These are phyloP conservation scores for Tragelaphus strepsiceros DNA, from an alignment of 2,113 vertebrate genomes.

Conservation along the genomic window DNA sequence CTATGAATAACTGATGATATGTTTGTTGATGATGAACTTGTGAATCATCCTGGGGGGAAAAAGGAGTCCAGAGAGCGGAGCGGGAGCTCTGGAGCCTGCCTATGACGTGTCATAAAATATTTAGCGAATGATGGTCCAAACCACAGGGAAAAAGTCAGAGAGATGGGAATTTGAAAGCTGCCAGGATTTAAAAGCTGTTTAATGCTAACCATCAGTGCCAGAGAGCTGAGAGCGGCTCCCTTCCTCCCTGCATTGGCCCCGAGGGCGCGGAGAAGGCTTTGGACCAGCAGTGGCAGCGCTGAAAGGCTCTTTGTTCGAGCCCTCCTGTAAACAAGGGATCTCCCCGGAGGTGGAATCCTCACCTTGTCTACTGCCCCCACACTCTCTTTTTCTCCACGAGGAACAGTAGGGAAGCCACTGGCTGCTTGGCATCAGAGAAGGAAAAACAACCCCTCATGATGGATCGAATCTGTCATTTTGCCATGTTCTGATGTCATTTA, in stretches of 20 bases:
- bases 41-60: slow-evolving; percentile 49
- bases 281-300: not conserved
- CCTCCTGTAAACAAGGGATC: slow-evolving; percentile 60
- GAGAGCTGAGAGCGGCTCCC: slow-evolving; percentile 21
- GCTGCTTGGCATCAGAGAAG: not conserved
- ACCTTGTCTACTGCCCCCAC: not conserved
- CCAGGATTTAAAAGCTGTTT: slow-evolving; percentile 75
- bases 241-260: slow-evolving; percentile 30
- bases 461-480: not conserved
- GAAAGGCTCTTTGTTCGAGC: slow-evolving; percentile 59
- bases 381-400: not conserved
- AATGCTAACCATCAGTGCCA: slow-evolving; percentile 61
- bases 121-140: slow-evolving; percentile 67
- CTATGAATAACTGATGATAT: slow-evolving; percentile 60
- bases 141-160: slow-evolving; percentile 65
- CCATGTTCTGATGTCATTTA: not conserved
- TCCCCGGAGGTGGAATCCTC: slow-evolving; percentile 25
- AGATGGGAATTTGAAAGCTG: slow-evolving; percentile 60
- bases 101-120: slow-evolving; percentile 67
- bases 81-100: slow-evolving; percentile 51
- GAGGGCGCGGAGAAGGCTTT: slow-evolving; percentile 10
- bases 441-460: not conserved
- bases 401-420: not conserved
- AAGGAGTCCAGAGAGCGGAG: not conserved
- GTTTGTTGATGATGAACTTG: slow-evolving; percentile 59